Conservation (phyloP, 2,113 vertebrate genomes). For the Oncorhynchus kisutch region DNA sequence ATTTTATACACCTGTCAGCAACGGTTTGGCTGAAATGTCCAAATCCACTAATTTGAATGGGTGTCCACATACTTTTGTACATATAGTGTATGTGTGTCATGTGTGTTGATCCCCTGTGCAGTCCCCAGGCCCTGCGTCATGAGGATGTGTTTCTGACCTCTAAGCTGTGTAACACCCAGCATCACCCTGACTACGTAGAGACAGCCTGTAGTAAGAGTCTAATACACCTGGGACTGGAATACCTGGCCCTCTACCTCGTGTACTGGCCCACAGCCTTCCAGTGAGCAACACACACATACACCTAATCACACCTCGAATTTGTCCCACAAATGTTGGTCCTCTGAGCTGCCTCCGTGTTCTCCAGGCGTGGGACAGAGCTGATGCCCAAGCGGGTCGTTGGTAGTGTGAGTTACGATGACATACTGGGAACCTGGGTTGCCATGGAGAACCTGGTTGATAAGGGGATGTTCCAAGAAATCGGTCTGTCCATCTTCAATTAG, state of each 20-base stretch:
- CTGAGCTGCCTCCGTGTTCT: slow-evolving; percentile 13
- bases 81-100: too few relatives aligned
- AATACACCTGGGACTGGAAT: slow-evolving; percentile 64
- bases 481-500: slow-evolving; percentile 79
- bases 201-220: slow-evolving; percentile 67
- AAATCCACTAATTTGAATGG: too few relatives aligned
- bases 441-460: slow-evolving; percentile 73
- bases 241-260: slow-evolving; percentile 75
- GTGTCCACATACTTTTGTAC: too few relatives aligned
- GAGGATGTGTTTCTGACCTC: slow-evolving; percentile 74
- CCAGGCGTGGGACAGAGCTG: slow-evolving; percentile 64
- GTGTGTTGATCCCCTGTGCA: background rate
- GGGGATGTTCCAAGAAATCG: slow-evolving; percentile 69
- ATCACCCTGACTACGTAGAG: slow-evolving; percentile 71
- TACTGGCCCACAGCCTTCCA: slow-evolving; percentile 79
- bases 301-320: background rate
- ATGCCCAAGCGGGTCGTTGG: slow-evolving; percentile 70
- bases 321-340: background rate
- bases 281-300: slow-evolving; percentile 54
- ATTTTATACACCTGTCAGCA: too few relatives aligned
- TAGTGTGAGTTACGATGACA: slow-evolving; percentile 68
- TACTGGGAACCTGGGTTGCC: slow-evolving; percentile 70
- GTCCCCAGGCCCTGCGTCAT: slow-evolving; percentile 58
- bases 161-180: slow-evolving; percentile 79
- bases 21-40: too few relatives aligned